Evolutionary conservation across 2,113 vertebrate genomes (phyloP), one percentile per base, ranked within the genome.

Genomic region (Chaetops frenatus): DNA sequence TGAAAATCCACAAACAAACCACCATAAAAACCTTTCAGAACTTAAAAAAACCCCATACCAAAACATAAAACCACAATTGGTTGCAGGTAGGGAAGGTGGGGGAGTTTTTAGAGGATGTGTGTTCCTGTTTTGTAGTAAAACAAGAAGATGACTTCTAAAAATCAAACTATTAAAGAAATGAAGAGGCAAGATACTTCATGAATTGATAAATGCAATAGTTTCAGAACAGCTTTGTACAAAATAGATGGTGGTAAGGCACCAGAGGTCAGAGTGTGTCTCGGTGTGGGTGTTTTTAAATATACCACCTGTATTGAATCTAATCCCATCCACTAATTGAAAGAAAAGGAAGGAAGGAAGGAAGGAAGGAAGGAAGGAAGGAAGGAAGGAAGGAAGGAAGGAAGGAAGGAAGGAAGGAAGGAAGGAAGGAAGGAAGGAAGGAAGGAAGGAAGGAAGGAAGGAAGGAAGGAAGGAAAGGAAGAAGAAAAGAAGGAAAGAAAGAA

Each of bases 31-130:
- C 21, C 10, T 10, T 7, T 7, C 11, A 25, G 31, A 48, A 56
- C 9, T 40, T 40, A 20, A 31, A 17, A 28, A 27, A 12, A 1
- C 1, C 2, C 3, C 24, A 50, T 15, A 23, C 2, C 5, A 62
- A 79, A 85, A 6, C 18, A 56, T 28, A 48, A 51, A 92, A 6
- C 12, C 17, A 61, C 14, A 67, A 24, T 15, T n/a, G 64, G 4
- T 29, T 48, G 27, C 0, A 0, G 7, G 65, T 38, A 38, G 51
- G 10, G 8, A 8, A 19, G 13, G 18, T 9, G 3, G 35, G 12
- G 18, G 3, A 5, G 8, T 38, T 38, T 9, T 38, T 38, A 11
- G 54, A 29, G 29, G 24, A 1, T 6, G 6, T 27, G 15, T 60
- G 36, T 36, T 36, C 8, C 8, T 57, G 4, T 25, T 62, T 61